A percentile compares a stretch with the other conserved stretches of the same genome.
Evolutionary conservation across 2,113 vertebrate genomes (phyloP).

Genomic region (Ageneiosus marmoratus): DNA sequence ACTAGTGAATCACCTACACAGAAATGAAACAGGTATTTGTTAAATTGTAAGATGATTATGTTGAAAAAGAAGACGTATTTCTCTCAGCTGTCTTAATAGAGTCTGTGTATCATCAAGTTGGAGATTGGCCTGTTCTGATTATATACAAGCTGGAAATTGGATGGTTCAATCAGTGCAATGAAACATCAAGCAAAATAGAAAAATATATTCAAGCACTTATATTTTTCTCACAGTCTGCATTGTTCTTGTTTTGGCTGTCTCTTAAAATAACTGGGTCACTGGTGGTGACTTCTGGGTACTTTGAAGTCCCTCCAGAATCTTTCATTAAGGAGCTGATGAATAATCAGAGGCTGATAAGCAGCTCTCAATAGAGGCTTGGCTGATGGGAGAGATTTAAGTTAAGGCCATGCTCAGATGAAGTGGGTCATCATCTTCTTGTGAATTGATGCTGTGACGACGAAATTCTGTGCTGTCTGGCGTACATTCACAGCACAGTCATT

Average conservation of each 20-base stretch:
- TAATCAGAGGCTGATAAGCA: constrained; percentile 46
- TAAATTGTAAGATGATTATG: constrained; percentile 26
- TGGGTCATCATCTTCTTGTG: constrained; percentile 43
- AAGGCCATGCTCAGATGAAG: constrained; percentile 42
- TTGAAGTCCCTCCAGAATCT: constrained; percentile 44
- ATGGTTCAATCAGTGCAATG: constrained; percentile 12
- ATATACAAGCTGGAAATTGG: background rate
- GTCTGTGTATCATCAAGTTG: constrained; percentile 18
- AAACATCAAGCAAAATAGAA: constrained; percentile 13
- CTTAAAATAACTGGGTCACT: constrained; percentile 52
- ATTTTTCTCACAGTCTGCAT: constrained; percentile 30
- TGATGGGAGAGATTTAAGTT: constrained; percentile 52
- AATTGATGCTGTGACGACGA: constrained; percentile 35
- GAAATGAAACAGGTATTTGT: constrained; percentile 17
- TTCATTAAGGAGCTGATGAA: constrained; percentile 48
- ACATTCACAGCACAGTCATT: constrained; percentile 36
- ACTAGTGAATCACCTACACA: constrained; percentile 3
- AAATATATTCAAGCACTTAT: background rate
- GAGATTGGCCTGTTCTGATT: background rate
- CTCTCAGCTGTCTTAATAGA: constrained; percentile 14
- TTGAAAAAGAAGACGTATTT: constrained; percentile 14
- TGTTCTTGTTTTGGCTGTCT: constrained; percentile 43
- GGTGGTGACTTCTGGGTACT: constrained; percentile 32
- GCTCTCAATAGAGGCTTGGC: constrained; percentile 41
- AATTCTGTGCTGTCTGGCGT: constrained; percentile 30